Evolutionary conservation across 2,888 invertebrate genomes (phyloP), one percentile per base, ranked within the genome.

Genomic region (Antheraea assamensis): DNA sequence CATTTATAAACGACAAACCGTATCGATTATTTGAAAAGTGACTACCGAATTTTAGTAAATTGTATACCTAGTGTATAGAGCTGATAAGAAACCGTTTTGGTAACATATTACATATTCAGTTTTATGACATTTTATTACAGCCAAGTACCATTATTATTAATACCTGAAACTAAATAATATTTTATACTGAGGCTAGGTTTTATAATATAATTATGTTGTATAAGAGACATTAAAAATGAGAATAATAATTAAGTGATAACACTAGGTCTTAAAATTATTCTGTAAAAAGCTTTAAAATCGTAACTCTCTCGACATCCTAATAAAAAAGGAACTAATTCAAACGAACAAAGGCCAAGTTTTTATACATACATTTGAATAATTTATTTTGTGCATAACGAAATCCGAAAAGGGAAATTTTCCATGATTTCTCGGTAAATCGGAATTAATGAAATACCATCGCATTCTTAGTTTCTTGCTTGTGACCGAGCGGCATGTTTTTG

Each of bases 401-500:
- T 58, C 73, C 70, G 71, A 80, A 81, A 81, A 81, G 80, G 80
- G 78, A 80, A 82, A 83, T 85, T 79, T 80, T 79, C 77, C 76
- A 74, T 73, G 76, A 76, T 78, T 82, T 81, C 81, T 77, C 74
- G 76, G 84, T 81, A 83, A 78, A 78, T 78, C 73, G 72, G 72
- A 76, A 74, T 76, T 72, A 77, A 77, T 79, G 77, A 78, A 79
- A 81, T 79, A 77, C 71, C 76, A 77, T 78, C 75, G 75, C 77
- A 78, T 74, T 75, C 74, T n/a, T 76, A 70, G 75, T 76, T 81
- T 81, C 79, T 82, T 83, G 79, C 68, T 72, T 73, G 49, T 74
- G 75, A 76, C 79, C 78, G 80, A 76, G 75, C 72, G 75, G 31
- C 31, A 80, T 87, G 87, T 87, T 87, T 86, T 82, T 76, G 74